A percentile compares a stretch with the other conserved stretches of the same genome.
Conservation (phyloP, 2,888 invertebrate species). For the Balanococcus diminutus region DNA sequence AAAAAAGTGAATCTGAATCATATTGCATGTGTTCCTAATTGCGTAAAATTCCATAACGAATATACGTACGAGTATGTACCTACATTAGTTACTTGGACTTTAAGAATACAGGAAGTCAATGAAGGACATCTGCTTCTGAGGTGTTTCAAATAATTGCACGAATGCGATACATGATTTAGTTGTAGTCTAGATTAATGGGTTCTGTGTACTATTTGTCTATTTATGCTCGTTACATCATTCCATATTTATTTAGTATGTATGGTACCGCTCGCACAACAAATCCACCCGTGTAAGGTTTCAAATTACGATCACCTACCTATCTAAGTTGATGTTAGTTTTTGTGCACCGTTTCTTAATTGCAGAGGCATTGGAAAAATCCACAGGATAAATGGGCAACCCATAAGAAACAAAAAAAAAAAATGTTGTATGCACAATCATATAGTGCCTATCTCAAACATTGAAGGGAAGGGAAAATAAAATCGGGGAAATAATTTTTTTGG, state of each 20-base stretch:
- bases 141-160: not conserved
- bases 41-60: too few species aligned
- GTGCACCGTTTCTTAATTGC: not conserved
- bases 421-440: too few species aligned
- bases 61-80: too few species aligned
- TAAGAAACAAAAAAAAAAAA: too few species aligned
- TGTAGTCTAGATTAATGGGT: not conserved
- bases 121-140: slow-evolving; percentile 7
- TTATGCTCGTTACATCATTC: not conserved
- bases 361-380: not conserved
- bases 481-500: too few species aligned
- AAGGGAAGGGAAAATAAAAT: too few species aligned
- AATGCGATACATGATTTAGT: not conserved
- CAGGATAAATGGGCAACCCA: too few species aligned
- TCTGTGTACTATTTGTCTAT: not conserved
- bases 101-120: not conserved
- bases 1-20: not conserved
- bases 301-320: not conserved
- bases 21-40: too few species aligned
- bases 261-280: too few species aligned
- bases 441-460: too few species aligned
- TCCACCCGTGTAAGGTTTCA: too few species aligned
- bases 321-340: not conserved
- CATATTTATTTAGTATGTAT: too few species aligned
- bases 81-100: not conserved